Conservation (phyloP, 2,888 invertebrate species). For the Latheticus oryzae region DNA sequence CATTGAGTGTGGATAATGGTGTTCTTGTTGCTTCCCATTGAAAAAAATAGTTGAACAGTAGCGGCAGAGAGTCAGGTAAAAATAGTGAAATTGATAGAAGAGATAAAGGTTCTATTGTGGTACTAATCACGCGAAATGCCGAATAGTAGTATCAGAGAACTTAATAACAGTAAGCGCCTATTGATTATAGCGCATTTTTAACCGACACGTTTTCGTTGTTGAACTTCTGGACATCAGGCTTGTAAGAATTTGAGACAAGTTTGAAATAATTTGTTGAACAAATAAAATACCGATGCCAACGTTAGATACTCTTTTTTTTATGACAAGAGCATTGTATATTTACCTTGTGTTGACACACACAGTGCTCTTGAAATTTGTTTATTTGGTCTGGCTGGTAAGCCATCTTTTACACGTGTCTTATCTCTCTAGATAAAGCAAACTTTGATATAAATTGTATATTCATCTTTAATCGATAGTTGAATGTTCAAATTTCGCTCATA, state of each 20-base stretch:
- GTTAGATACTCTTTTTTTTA: constrained; percentile 25
- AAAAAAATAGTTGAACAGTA: not conserved
- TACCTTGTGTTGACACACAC: constrained; percentile 44
- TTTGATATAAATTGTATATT: constrained; percentile 37
- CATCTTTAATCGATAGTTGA: constrained; percentile 24
- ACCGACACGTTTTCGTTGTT: constrained; percentile 13
- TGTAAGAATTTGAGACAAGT: constrained; percentile 15
- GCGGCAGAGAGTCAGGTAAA: too few relatives aligned
- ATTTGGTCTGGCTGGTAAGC: constrained; percentile 43
- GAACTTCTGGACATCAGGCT: constrained; percentile 4
- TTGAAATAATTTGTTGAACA: constrained; percentile 26
- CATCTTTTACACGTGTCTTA: constrained; percentile 46
- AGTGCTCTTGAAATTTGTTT: constrained; percentile 41
- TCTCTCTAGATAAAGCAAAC: constrained; percentile 39
- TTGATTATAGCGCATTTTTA: constrained; percentile 15
- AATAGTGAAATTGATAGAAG: constrained; percentile 11
- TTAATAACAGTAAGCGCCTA: constrained; percentile 9
- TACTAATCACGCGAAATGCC: constrained; percentile 10
- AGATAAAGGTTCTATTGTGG: constrained; percentile 12
- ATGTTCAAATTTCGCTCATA: constrained; percentile 11
- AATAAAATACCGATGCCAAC: constrained; percentile 22
- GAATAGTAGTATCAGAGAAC: too few relatives aligned
- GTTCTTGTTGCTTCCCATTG: too few relatives aligned
- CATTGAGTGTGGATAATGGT: constrained; percentile 9
- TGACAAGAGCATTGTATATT: constrained; percentile 34